Evolutionary conservation across 2,113 vertebrate genomes (phyloP), one percentile per base, ranked within the genome.

Genomic region (Geothlypis trichas): DNA sequence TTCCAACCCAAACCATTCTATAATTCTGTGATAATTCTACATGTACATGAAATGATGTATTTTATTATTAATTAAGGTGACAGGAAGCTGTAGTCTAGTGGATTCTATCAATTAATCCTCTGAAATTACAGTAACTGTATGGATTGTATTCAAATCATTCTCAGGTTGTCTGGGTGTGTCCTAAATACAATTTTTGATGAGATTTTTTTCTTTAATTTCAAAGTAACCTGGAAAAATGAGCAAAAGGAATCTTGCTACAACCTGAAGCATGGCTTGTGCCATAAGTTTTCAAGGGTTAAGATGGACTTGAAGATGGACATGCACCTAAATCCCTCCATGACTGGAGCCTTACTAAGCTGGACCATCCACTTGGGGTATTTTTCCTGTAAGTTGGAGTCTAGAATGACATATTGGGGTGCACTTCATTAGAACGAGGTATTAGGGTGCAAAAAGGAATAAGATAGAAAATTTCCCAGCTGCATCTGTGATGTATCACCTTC

Each of bases 41-140:
- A 5, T 12, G 6, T 6, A 51, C 21, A 19, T 5, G 10, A 47
- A 82, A 44, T 2, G 0, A n/a, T 22, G 4, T 9, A 11, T 41
- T 73, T 58, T 24, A 26, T 17, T 72, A 30, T 62, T 63, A 81
- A 77, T 69, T 27, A 63, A 59, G 5, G 18, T 39, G 27, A 52
- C 22, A 10, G 58, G 21, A 65, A 84, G 19, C 2, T 75, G 9
- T 42, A 63, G 61, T 57, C 41, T 78, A 55, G 58, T 33, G 37
- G 10, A 11, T 76, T 51, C 33, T 52, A 51, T 39, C 23, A 76
- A 59, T 51, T 14, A 83, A 73, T 33, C 5, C 55, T 49, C 46
- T 37, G 49, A 73, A 79, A 57, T 69, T 7, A 44, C 2, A 46
- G 8, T 65, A 65, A 68, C 26, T 47, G 6, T 3, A 31, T 21